Base-by-base conservation (phyloP, 2,113 vertebrate species). In the Lota lota region DNA sequence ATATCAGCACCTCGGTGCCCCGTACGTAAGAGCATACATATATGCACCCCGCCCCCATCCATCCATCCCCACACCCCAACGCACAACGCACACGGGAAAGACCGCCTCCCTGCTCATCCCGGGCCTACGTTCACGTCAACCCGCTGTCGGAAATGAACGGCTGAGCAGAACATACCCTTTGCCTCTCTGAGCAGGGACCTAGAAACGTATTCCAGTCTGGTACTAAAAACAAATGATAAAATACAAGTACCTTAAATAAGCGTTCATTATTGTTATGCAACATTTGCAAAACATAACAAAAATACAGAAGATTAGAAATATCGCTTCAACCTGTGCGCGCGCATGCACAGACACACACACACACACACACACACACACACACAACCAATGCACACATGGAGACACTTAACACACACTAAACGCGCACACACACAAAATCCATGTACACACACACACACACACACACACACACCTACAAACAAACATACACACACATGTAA, bases 1-100 rank as follows among this genome's bases (percentile, higher is more conserved):
- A 89, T 91, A 92, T 92, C 90, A 90, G 88, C 86, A 92, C 87
- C 89, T 88, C 90, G 78, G 79, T 33, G 77, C 82, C 87, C 88
- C 75, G 72, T 87, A 84, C 72, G 64, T 80, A 82, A 78, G 72
- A 79, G 67, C 68, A 66, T 63, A 22, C 20, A 24, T 54, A 57
- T 7, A 47, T 47, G 40, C 62, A 63, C 36, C 12, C 65, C 63
- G 47, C 67, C 53, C 33, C 70, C 40, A 33, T 10, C n/a, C 53
- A 61, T 40, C 33, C 54, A 53, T 33, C 22, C 61, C 11, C 18
- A 56, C 20, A 18, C 24, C 40, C 40, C 40, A 47, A 53, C 54
- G 53, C 72, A 67, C 61, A 80, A 83, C 79, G 62, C 78, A 85
- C 71, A 83, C 80, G 78, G 61, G 77, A 83, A 81, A 83, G 22